Base-by-base conservation (phyloP, 2,888 invertebrate genomes). In the Lycophotia porphyrea region DNA sequence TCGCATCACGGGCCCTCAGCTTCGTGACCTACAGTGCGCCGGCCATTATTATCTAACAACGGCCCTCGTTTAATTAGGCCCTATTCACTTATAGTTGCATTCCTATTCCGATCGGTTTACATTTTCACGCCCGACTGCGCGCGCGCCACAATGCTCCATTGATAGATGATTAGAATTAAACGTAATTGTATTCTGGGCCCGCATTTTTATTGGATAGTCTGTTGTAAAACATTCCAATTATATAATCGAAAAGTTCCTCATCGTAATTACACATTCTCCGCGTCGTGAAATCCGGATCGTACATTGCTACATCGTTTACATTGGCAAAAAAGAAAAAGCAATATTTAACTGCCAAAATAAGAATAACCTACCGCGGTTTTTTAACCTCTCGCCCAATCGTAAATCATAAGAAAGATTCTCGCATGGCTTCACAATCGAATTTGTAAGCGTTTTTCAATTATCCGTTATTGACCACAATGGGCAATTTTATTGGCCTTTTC, bases 381-480 rank as follows among this genome's bases (percentile, higher is more conserved):
- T 92, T 91, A 92, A 88, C 93, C 87, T 91, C 91, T 91, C 91
- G 76, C 86, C 86, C 92, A 91, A 85, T 92, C 94, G 90, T 95
- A 96, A 95, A 95, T 95, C 95, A 95, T 91, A 90, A 87, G 88
- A 92, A 93, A 92, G 91, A 89, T 91, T 91, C 93, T 91, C 93
- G 93, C 93, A 89, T 93, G 91, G 88, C 92, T 92, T 91, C 92
- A 94, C 94, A 95, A 94, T 95, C 94, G 92, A 94, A 95, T 95
- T 95, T 95, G 95, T 94, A 93, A 95, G 93, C 92, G 91, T 95
- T 95, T 95, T 96, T 95, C 95, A 95, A 96, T 96, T 95, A 95
- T 94, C 91, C 94, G 93, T 94, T 92, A 95, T 95, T 95, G 95
- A 95, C 95, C 95, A 95, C 95, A 95, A 95, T 94, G 93, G 92